Evolutionary conservation across 2,888 invertebrate genomes (phyloP), one percentile per base, ranked within the genome.

Genomic region (Tanypteryx hageni): DNA sequence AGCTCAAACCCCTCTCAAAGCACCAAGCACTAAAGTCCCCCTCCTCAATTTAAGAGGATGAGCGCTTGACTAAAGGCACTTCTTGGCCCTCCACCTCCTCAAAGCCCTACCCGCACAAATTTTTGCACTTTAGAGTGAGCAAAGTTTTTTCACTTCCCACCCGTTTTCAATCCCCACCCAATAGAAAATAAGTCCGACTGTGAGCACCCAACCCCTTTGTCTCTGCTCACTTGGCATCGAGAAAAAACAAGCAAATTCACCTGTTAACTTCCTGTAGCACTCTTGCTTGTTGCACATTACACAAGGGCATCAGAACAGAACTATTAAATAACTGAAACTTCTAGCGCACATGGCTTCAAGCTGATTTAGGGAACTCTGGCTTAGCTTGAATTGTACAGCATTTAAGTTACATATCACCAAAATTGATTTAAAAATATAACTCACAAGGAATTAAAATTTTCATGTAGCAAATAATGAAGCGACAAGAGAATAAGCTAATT

Each of bases 51-150:
- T 18, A 89, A 44, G 64, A 89, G 89, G 89, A 89, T 64, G 89
- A 89, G 89, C 64, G 89, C 89, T 89, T 64, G 89, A 64, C 89
- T 89, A 89, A 89, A 89, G 89, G 89, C 89, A 89, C 89, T 64
- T 89, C 31, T 64, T 59, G 89, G 89, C 89, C 89, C 89, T 31
- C 89, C 89, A 64, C 89, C 64, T 86, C 59, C 86, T 86, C 16
- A 27, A 76, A n/a, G 61, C 89, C 89, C 89, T 89, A 83, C 83
- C 83, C 56, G 89, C 89, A 89, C 64, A 68, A 22, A 61, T 86
- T 59, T 89, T 89, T 89, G 64, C 89, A 89, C 89, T 89, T 64
- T 16, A 64, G 44, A 89, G 64, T 89, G 64, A 89, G 64, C 89
- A 89, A 89, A 64, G 89, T 64, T 61, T 64, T 89, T 89, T 64